Conservation (phyloP, 2,888 invertebrate genomes). For the Caradrina kadenii region DNA sequence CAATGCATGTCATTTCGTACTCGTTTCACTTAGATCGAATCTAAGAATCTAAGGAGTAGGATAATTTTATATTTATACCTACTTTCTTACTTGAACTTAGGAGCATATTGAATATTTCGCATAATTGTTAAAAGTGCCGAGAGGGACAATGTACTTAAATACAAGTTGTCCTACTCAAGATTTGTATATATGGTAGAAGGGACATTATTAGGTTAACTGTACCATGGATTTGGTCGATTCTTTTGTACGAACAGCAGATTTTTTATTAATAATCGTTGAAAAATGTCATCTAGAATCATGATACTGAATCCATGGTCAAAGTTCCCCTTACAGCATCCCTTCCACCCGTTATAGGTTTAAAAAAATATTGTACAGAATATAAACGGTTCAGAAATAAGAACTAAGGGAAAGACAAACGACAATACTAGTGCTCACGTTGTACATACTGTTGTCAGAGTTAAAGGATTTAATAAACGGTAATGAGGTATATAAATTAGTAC, state of each 20-base stretch:
- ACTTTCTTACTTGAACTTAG: slow-evolving; percentile 26
- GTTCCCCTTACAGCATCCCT: too few species aligned
- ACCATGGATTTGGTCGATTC: too few species aligned
- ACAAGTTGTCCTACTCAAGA: slow-evolving; percentile 45
- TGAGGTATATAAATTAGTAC: slow-evolving; percentile 68
- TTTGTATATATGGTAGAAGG: slow-evolving; percentile 23
- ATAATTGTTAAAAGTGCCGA: slow-evolving; percentile 46
- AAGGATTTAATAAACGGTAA: slow-evolving; percentile 68
- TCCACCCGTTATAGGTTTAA: slow-evolving; percentile 23
- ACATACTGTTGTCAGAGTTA: slow-evolving; percentile 79
- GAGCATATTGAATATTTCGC: slow-evolving; percentile 25
- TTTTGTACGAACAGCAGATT: too few species aligned
- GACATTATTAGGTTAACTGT: too few species aligned
- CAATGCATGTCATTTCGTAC: slow-evolving; percentile 70
- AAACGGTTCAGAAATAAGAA: slow-evolving; percentile 69
- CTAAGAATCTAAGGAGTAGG: slow-evolving; percentile 48
- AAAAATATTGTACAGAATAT: slow-evolving; percentile 69
- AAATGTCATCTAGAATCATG: too few species aligned
- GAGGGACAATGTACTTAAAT: slow-evolving; percentile 33
- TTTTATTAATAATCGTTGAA: too few species aligned
- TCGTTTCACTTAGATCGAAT: slow-evolving; percentile 47
- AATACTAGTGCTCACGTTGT: slow-evolving; percentile 87
- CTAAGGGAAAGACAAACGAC: slow-evolving; percentile 80
- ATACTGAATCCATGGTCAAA: too few species aligned
- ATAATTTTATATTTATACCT: slow-evolving; percentile 36